phyloP scores from a whole-genome alignment of 1,140 invertebrate species.

The Ceratosolen fusciceps region DNA sequence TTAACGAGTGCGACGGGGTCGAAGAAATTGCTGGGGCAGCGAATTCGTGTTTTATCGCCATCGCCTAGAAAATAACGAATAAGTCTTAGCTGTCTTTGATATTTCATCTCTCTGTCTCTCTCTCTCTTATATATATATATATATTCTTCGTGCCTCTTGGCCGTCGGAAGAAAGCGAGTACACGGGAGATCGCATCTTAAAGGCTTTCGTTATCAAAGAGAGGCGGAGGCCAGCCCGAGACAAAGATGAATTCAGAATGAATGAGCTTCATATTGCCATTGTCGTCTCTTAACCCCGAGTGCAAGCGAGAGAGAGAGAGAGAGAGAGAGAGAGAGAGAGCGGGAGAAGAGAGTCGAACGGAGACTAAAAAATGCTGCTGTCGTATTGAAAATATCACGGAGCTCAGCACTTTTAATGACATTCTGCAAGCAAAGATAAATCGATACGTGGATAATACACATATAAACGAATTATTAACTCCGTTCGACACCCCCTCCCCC shows the following conservation, averaged over 20 bases:
- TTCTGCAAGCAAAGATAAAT: slow-evolving; percentile 4
- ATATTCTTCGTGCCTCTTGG: not conserved
- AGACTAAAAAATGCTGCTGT: not conserved
- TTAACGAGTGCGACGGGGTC: not conserved
- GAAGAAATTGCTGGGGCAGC: not conserved
- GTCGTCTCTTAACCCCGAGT: not conserved
- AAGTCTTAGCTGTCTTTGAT: not conserved
- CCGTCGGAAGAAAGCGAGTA: not conserved
- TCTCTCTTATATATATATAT: not conserved
- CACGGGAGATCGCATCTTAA: not conserved
- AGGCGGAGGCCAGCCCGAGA: not conserved
- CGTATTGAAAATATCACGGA: not conserved
- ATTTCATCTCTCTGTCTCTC: not conserved
- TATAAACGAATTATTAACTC: not conserved
- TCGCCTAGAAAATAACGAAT: not conserved
- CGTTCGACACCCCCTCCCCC: too few relatives aligned
- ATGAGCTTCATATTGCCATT: not conserved
- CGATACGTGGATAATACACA: not conserved
- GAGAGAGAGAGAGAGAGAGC: too few relatives aligned
- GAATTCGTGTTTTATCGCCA: not conserved
- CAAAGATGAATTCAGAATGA: not conserved
- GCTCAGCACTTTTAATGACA: slow-evolving; percentile 2
- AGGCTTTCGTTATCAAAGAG: slow-evolving; percentile 5
- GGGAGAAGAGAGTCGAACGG: not conserved
- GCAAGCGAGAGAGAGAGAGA: too few relatives aligned